Evolutionary conservation across 1,140 invertebrate genomes (phyloP), one percentile per base, ranked within the genome.

Genomic region (Pinna nobilis): DNA sequence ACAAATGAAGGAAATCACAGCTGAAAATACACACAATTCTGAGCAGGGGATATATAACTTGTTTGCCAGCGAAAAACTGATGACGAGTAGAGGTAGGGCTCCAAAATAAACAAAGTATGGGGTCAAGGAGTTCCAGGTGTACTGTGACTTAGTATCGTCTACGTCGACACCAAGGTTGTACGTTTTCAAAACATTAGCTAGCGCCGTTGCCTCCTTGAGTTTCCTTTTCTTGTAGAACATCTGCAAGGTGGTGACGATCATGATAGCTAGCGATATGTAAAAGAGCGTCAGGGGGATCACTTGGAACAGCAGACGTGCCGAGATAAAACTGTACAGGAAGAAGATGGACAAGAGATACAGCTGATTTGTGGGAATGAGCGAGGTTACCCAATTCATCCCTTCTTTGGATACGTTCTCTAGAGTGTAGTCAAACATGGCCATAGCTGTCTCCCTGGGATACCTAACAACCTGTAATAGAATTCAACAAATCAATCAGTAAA

Each of bases 91-190:
- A 2, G 95, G 90, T 9, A 96, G 87, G 0, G 93, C 91, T 20
- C 93, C 81, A 81, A 96, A 96, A 87, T 94, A 96, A 44, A 94
- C 92, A 33, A 93, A 88, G 79, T 94, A 96, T 0, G 95, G 94
- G 49, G 93, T 93, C 28, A 96, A 86, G 81, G 95, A 95, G 79
- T 95, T 96, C 32, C 92, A 90, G n/a, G 95, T 92, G 76, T 94
- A 95, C 51, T 94, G 92, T 83, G 93, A 94, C 75, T 95, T 94
- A 0, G 94, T 94, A 74, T 94, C 92, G 11, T 94, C 92, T 0
- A 94, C 91, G 80, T 95, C 80, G 30, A 87, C 79, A 25, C 79
- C 81, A 7, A 82, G 70, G 37, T 87, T 80, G 49, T 82, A 86
- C 28, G 81, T 72, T 59, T 86, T 83, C 63, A 87, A 55, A n/a